These are phyloP conservation scores for Hycleus cichorii DNA, from an alignment of 1,140 invertebrate genomes.

Conservation along the genomic window DNA sequence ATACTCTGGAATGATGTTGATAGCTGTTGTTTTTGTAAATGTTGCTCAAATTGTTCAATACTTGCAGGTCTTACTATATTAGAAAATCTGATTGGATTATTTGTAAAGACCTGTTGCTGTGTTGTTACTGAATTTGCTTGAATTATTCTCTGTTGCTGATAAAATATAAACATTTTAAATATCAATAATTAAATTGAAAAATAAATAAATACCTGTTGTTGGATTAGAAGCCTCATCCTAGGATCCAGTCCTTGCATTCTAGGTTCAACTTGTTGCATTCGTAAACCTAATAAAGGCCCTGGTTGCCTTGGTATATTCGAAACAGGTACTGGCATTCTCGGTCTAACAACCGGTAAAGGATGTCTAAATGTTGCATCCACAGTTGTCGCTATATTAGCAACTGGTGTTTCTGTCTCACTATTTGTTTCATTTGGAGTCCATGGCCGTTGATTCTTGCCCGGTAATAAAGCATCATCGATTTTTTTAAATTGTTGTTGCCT, in stretches of 20 bases:
- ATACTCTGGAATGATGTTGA: constrained; percentile 9
- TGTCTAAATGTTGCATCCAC: constrained; percentile 50
- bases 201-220: constrained; percentile 38
- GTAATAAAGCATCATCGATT: constrained; percentile 28
- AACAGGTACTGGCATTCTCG: constrained; percentile 35
- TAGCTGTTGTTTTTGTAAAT: constrained; percentile 22
- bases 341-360: constrained; percentile 48
- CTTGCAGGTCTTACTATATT: constrained; percentile 20
- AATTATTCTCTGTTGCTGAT: constrained; percentile 9
- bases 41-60: constrained; percentile 34
- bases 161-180: not conserved
- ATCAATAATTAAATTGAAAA: constrained; percentile 28
- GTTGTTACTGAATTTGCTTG: constrained; percentile 30
- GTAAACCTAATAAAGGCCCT: constrained; percentile 18
- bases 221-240: constrained; percentile 44
- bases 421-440: constrained; percentile 32
- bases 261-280: constrained; percentile 29
- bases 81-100: constrained; percentile 17
- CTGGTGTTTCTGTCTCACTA: constrained; percentile 22
- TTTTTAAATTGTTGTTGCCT: constrained; percentile 47
- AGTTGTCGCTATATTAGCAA: constrained; percentile 19
- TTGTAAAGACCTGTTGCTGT: constrained; percentile 19
- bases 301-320: constrained; percentile 23
- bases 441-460: constrained; percentile 31
- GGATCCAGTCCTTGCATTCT: constrained; percentile 45